phyloP scores from a whole-genome alignment of 53 echinoderm and acorn worm species.

The Hippasteria phrygiana region DNA sequence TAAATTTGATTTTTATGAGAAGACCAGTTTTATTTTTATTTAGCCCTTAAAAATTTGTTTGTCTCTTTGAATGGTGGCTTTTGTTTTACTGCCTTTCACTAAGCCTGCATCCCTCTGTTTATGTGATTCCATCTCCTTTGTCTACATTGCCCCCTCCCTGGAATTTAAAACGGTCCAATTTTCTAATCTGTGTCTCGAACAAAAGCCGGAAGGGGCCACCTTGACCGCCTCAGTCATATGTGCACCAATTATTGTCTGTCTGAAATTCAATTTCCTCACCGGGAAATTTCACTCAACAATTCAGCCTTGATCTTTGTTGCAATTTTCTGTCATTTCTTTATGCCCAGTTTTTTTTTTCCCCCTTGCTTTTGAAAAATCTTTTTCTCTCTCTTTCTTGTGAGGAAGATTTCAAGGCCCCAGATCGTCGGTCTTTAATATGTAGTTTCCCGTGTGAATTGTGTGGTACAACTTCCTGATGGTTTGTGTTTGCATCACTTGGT shows the following conservation, averaged over 20 bases:
- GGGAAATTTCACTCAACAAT: constrained; percentile 28
- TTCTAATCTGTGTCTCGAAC: constrained; percentile 2
- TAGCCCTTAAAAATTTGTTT: not conserved
- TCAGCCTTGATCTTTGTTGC: constrained; percentile 26
- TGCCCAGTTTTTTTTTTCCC: not conserved
- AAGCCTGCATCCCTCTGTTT: not conserved
- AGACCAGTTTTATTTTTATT: not conserved
- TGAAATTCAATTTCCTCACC: constrained; percentile 32
- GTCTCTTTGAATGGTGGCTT: not conserved
- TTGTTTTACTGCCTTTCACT: not conserved
- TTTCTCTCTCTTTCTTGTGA: not conserved
- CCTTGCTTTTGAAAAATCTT: not conserved
- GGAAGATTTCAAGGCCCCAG: not conserved
- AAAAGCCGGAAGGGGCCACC: constrained; percentile 36
- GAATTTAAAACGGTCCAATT: constrained; percentile 3
- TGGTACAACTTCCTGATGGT: too few species aligned
- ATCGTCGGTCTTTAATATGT: not conserved
- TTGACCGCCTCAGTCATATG: constrained; percentile 27
- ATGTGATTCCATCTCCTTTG: not conserved
- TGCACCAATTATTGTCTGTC: constrained; percentile 28
- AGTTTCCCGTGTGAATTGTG: not conserved
- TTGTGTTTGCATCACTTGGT: too few species aligned
- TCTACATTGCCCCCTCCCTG: not conserved
- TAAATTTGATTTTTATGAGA: constrained; percentile 19
- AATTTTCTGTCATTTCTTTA: not conserved